Percentiles rank a stretch among this genome's conserved stretches.
Evolutionary conservation across 1,140 invertebrate genomes (phyloP).

Genomic region (Linepithema humile): DNA sequence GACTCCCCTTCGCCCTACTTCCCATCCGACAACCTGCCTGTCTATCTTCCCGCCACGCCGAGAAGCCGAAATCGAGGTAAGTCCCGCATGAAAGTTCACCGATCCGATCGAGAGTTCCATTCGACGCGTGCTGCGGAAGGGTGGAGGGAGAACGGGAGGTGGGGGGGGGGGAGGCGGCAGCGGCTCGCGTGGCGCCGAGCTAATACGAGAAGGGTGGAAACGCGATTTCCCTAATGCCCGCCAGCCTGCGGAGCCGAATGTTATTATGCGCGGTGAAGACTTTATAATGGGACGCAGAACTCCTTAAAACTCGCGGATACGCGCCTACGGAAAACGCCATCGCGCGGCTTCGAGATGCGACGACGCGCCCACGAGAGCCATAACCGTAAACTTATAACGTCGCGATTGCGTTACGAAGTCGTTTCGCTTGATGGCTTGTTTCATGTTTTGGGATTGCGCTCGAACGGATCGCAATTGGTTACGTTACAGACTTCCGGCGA

Average conservation of each 20-base stretch:
- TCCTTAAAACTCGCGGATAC: conserved; percentile 81
- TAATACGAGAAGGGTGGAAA: conserved; percentile 63
- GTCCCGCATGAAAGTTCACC: conserved; percentile 23
- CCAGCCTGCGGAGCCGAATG: conserved; percentile 81
- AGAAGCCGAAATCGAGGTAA: conserved; percentile 69
- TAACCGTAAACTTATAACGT: conserved; percentile 46
- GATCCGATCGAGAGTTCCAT: conserved; percentile 55
- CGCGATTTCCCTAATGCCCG: conserved; percentile 84
- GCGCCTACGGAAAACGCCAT: conserved; percentile 43
- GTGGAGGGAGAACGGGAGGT: neutral
- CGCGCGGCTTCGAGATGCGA: conserved; percentile 19
- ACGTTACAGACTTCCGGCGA: neutral
- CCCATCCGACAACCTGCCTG: neutral
- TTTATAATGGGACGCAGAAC: conserved; percentile 83
- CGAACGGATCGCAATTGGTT: conserved; percentile 6
- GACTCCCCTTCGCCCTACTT: neutral
- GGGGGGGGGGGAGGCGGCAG: no score
- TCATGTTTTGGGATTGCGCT: conserved; percentile 22
- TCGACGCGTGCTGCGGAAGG: conserved; percentile 19
- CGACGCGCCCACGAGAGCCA: conserved; percentile 16
- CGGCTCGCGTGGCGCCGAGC: conserved; percentile 52
- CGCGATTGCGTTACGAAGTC: conserved; percentile 39
- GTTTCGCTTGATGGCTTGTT: conserved; percentile 41
- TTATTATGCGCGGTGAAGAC: conserved; percentile 85
- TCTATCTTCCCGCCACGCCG: conserved; percentile 1